phyloP scores from a whole-genome alignment of 2,888 invertebrate genomes.

The Limenitis camilla region DNA sequence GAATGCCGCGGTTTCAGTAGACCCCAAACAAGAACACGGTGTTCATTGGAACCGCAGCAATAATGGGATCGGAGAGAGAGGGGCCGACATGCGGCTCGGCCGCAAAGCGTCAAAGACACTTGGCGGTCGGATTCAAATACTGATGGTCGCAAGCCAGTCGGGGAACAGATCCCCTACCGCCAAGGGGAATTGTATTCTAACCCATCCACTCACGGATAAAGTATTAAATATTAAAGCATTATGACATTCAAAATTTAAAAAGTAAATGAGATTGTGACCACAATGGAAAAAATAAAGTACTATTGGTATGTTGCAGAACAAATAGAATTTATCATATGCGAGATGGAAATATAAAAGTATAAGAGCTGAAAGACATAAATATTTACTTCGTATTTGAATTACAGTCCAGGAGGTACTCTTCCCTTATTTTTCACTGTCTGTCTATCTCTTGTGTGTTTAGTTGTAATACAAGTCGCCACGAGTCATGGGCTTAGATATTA shows the following conservation, averaged over 20 bases:
- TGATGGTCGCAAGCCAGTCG: too few relatives aligned
- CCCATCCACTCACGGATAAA: too few relatives aligned
- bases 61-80: too few relatives aligned
- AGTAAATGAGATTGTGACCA: constrained; percentile 8
- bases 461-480: constrained; percentile 31
- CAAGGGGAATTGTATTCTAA: too few relatives aligned
- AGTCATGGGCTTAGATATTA: constrained; percentile 30
- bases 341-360: constrained; percentile 39
- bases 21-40: too few relatives aligned
- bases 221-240: constrained; percentile 18
- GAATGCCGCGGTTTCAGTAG: too few relatives aligned
- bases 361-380: constrained; percentile 43
- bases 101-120: too few relatives aligned
- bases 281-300: constrained; percentile 22
- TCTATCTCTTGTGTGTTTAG: constrained; percentile 36
- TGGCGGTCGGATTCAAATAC: too few relatives aligned
- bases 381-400: constrained; percentile 52
- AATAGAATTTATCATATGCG: constrained; percentile 34
- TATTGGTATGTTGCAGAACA: constrained; percentile 23
- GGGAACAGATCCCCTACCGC: too few relatives aligned
- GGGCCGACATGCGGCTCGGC: too few relatives aligned
- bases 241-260: constrained; percentile 14
- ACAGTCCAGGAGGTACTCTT: constrained; percentile 39
- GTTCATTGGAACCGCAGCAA: too few relatives aligned
- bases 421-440: constrained; percentile 57